Base-by-base conservation (phyloP, 2,888 invertebrate genomes). In the Rhyacophila evoluta region DNA sequence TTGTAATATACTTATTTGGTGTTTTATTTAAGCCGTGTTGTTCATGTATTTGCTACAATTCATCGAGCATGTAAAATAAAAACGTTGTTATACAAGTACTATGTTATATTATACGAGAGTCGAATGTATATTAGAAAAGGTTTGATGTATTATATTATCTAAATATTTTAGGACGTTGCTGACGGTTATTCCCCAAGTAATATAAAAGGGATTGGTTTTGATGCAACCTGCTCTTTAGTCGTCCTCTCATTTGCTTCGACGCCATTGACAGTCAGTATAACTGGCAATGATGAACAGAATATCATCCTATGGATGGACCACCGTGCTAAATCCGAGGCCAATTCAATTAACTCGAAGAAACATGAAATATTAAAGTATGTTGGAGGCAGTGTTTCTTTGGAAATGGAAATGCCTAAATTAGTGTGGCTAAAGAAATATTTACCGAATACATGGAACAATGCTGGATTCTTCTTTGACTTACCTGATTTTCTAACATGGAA, bases 401-500 rank as follows among this genome's bases (percentile, higher is more conserved):
- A 98, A 91, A 98, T 98, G 98, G 93, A 98, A 90, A 94, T 95
- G 79, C 98, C 98, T 0, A 99, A 98, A 89, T 86, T 98, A 15
- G 86, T 98, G 29, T 99, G 98, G 98, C 86, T 98, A 0, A 98
- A 98, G 86, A 92, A 91, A 83, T 90, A 95, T 87, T 85, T 95
- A 8, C 86, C 91, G 0, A 85, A 89, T 2, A 92, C 92, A 83
- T 98, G 96, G 95, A 83, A 88, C 0, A 91, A 92, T 78, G 93
- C 93, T 72, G 93, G 93, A 73, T 91, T 93, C 79, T 95, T 96
- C 84, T 97, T 98, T 86, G 98, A 98, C 86, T 89, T 98, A 70
- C 97, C 98, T 0, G 98, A 98, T 87, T 98, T 94, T 86, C 88
- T 98, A 2, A 97, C 98, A 0, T 98, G 96, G 96, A 95, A 93